Evolutionary conservation across 2,797 vertebrate species (phyloP).

Genomic region (Leptoclinus maculatus): DNA sequence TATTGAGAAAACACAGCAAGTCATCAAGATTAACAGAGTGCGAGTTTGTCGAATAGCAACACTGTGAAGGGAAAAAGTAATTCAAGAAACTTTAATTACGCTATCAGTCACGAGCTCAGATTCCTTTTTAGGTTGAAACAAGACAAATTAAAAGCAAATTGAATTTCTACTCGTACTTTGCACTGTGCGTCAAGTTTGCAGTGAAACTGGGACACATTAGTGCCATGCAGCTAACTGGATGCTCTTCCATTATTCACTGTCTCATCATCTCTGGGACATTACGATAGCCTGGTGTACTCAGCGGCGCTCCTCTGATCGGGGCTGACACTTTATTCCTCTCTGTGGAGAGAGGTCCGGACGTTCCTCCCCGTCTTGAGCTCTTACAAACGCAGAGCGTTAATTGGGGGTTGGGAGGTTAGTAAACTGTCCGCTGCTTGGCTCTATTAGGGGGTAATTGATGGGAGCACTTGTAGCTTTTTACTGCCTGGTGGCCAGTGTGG

Average conservation of each 20-base stretch:
- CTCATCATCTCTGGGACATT: slow-evolving; percentile 55
- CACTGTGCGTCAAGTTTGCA: slow-evolving; percentile 34
- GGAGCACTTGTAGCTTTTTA: slow-evolving; percentile 49
- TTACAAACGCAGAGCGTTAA: slow-evolving; percentile 37
- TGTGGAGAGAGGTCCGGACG: slow-evolving; percentile 19
- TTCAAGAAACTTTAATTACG: neutral
- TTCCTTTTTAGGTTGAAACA: neutral
- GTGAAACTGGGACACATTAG: slow-evolving; percentile 53
- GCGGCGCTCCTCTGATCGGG: slow-evolving; percentile 45
- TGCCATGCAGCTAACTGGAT: slow-evolving; percentile 34
- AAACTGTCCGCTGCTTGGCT: slow-evolving; percentile 45
- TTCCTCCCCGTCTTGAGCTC: slow-evolving; percentile 16
- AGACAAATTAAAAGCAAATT: neutral
- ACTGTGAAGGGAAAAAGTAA: neutral
- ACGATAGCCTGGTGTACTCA: slow-evolving; percentile 43
- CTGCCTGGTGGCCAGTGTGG: slow-evolving; percentile 55
- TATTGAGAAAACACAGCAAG: slow-evolving; percentile 14
- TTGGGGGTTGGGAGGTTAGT: slow-evolving; percentile 44
- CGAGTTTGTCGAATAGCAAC: neutral
- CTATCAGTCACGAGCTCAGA: neutral
- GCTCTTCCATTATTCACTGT: slow-evolving; percentile 48
- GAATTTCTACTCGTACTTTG: neutral
- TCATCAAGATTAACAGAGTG: slow-evolving; percentile 10
- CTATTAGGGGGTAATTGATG: slow-evolving; percentile 47
- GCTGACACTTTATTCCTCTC: slow-evolving; percentile 44